Evolutionary conservation across 2,888 invertebrate genomes (phyloP).

Genomic region (Melieria crassipennis): DNA sequence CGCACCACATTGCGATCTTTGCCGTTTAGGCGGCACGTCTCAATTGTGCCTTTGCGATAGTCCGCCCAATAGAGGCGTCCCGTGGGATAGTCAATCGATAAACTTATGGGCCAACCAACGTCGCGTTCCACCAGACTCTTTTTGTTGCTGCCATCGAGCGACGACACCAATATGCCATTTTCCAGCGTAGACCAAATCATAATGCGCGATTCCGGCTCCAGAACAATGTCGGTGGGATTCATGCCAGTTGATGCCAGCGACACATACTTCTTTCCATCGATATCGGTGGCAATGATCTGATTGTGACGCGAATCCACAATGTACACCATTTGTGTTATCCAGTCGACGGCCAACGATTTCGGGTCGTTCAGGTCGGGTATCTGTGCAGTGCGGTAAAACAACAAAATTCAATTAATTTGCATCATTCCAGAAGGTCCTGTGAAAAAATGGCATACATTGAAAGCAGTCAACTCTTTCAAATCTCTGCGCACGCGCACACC

Average conservation of each 20-base stretch:
- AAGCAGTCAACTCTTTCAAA: slow-evolving; percentile 60
- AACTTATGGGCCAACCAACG: slow-evolving; percentile 78
- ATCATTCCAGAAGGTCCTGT: neutral
- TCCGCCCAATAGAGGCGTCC: slow-evolving; percentile 86
- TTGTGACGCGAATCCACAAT: slow-evolving; percentile 71
- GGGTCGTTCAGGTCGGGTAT: slow-evolving; percentile 72
- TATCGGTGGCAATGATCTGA: slow-evolving; percentile 63
- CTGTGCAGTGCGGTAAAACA: slow-evolving; percentile 50
- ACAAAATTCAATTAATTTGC: neutral
- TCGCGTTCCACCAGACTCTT: slow-evolving; percentile 71
- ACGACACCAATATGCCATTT: slow-evolving; percentile 72
- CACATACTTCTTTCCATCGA: slow-evolving; percentile 61
- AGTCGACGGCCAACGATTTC: slow-evolving; percentile 80
- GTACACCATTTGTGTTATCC: slow-evolving; percentile 75
- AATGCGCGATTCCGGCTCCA: slow-evolving; percentile 71
- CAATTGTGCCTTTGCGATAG: slow-evolving; percentile 78
- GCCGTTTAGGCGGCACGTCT: slow-evolving; percentile 76
- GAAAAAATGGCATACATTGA: slow-evolving; percentile 53
- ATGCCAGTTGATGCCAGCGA: slow-evolving; percentile 66
- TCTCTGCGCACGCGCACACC: slow-evolving; percentile 54
- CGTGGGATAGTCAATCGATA: slow-evolving; percentile 80
- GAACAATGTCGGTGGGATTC: slow-evolving; percentile 77
- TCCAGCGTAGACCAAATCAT: slow-evolving; percentile 84
- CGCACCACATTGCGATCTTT: slow-evolving; percentile 72
- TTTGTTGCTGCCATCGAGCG: slow-evolving; percentile 73